Evolutionary conservation across 2,113 vertebrate species (phyloP).

Genomic region (Regulus satrapa): DNA sequence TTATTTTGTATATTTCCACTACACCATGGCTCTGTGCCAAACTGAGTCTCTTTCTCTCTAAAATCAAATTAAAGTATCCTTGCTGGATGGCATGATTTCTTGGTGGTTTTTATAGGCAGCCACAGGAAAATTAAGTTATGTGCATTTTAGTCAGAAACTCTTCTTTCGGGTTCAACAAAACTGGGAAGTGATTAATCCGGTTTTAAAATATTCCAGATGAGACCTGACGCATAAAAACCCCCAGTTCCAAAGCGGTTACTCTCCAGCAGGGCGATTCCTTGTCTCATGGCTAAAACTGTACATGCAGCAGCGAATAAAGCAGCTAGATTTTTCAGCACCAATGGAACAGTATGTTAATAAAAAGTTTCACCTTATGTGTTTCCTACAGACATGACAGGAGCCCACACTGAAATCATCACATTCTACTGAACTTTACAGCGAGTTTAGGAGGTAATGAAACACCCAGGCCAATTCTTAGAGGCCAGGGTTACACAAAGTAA

Average conservation of each 20-base stretch:
- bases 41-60: neutral
- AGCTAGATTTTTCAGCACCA: neutral
- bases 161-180: slow-evolving; percentile 53
- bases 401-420: neutral
- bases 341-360: rapidly evolving
- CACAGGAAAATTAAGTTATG: slow-evolving; percentile 50
- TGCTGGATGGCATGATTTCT: slow-evolving; percentile 28
- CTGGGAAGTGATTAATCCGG: slow-evolving; percentile 64
- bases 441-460: neutral
- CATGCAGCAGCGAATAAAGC: neutral
- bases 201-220: slow-evolving; percentile 61
- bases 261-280: neutral
- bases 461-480: neutral
- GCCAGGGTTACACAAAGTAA: neutral
- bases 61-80: slow-evolving; percentile 27
- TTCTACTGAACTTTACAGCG: neutral
- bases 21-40: neutral
- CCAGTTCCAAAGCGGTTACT: neutral
- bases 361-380: neutral
- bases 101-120: slow-evolving; percentile 39
- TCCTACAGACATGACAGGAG: neutral
- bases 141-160: slow-evolving; percentile 37
- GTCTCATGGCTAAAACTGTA: neutral
- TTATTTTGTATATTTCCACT: slow-evolving; percentile 25
- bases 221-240: neutral